Evolutionary conservation across 1,140 invertebrate species (phyloP).

Genomic region (Chelonus insularis): DNA sequence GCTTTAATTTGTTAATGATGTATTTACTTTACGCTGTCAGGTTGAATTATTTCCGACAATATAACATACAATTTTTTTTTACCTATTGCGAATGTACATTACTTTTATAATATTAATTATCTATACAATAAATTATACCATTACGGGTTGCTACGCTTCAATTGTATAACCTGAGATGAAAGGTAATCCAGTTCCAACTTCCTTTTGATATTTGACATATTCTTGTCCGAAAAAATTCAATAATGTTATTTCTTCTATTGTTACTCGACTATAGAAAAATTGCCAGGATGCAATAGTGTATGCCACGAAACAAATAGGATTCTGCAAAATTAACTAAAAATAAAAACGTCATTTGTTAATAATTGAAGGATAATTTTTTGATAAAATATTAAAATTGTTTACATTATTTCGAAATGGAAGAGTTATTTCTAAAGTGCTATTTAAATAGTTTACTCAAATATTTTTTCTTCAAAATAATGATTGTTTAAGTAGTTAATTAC

Average conservation of each 20-base stretch:
- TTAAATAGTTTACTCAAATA: too few species aligned
- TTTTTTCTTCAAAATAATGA: too few species aligned
- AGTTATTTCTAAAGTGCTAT: too few species aligned
- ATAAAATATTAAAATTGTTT: too few species aligned
- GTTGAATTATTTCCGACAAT: too few species aligned
- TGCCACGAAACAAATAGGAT: conserved; percentile 85
- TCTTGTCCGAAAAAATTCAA: conserved; percentile 91
- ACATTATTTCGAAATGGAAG: too few species aligned
- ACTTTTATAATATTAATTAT: neutral
- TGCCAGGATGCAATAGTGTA: conserved; percentile 85
- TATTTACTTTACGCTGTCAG: neutral
- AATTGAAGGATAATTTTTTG: neutral
- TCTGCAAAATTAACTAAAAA: conserved; percentile 81
- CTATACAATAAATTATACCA: conserved; percentile 24
- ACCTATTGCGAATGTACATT: neutral
- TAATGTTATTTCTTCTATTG: conserved; percentile 89
- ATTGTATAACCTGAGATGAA: conserved; percentile 81
- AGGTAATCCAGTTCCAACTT: conserved; percentile 88
- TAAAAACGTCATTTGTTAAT: conserved; percentile 28
- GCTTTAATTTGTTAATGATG: too few species aligned
- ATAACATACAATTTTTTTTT: too few species aligned
- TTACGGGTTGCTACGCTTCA: conserved; percentile 31
- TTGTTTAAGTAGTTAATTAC: too few species aligned
- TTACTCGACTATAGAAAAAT: conserved; percentile 90
- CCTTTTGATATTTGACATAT: conserved; percentile 86